phyloP scores from a whole-genome alignment of 2,888 invertebrate species.

The Yponomeuta malinellus region DNA sequence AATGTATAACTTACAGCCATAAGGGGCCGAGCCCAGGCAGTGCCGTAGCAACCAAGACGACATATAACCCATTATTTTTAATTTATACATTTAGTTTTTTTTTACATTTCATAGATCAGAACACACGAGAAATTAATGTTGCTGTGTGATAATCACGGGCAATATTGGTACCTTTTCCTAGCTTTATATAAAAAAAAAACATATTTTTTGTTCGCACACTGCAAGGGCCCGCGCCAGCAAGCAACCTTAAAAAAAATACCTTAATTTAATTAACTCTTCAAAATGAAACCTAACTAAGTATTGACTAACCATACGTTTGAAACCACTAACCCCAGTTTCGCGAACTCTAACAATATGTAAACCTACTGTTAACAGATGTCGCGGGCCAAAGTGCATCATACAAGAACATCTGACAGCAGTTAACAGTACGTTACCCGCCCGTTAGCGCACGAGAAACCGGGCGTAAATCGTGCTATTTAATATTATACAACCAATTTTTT shows the following conservation, averaged over 20 bases:
- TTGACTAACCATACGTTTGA: slow-evolving; percentile 27
- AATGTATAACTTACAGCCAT: slow-evolving; percentile 74
- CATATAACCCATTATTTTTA: not conserved
- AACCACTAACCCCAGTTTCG: not conserved
- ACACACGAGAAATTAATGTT: not conserved
- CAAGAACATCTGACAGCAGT: too few relatives aligned
- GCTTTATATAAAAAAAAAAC: not conserved
- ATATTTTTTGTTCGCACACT: slow-evolving; percentile 4
- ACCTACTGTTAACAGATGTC: too few relatives aligned
- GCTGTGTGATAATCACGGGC: not conserved
- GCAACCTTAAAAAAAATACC: slow-evolving; percentile 50
- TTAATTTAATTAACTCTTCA: slow-evolving; percentile 38
- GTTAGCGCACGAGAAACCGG: not conserved
- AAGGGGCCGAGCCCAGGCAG: slow-evolving; percentile 34
- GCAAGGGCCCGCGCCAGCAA: slow-evolving; percentile 38
- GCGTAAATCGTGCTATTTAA: slow-evolving; percentile 24
- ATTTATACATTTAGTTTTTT: slow-evolving; percentile 5
- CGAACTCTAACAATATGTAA: too few relatives aligned
- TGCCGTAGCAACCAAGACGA: not conserved
- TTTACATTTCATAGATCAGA: slow-evolving; percentile 7
- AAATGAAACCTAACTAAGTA: slow-evolving; percentile 27
- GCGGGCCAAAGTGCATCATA: too few relatives aligned
- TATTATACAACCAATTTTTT: slow-evolving; percentile 56
- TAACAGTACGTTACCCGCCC: too few relatives aligned
- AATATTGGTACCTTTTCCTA: not conserved